A percentile compares a stretch with the other conserved stretches of the same genome.
Conservation (phyloP, 2,797 vertebrate genomes). For the Coregonus sp. region DNA sequence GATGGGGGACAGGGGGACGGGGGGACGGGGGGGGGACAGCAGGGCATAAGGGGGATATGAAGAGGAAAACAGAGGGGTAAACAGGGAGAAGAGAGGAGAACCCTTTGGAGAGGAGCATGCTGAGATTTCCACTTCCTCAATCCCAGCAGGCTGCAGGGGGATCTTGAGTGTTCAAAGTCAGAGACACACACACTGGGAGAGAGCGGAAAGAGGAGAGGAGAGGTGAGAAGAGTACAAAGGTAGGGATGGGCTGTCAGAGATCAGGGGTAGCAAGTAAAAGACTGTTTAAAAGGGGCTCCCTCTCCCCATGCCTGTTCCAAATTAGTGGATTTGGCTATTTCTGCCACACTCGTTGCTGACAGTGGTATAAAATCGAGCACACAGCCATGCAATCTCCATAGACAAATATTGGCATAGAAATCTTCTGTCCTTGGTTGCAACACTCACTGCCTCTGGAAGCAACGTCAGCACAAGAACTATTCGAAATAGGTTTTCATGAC, state of each 20-base stretch:
- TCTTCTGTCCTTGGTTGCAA: no score
- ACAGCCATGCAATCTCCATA: no score
- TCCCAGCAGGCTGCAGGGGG: background rate
- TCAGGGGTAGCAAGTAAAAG: slow-evolving; percentile 1
- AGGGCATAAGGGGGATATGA: slow-evolving; percentile 1
- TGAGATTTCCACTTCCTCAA: background rate
- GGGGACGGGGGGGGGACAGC: background rate
- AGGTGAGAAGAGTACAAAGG: background rate
- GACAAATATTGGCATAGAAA: no score
- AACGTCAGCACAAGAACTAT: no score
- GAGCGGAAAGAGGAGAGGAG: background rate
- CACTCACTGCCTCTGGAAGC: no score
- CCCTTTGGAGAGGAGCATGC: background rate
- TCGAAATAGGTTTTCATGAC: no score
- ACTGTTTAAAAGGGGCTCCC: background rate
- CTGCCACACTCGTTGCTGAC: no score
- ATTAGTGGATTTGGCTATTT: no score
- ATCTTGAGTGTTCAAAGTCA: background rate
- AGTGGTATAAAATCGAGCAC: no score
- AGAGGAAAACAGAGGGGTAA: slow-evolving; percentile 1
- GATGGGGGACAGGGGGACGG: background rate
- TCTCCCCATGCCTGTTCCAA: background rate
- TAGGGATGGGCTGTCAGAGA: slow-evolving; percentile 8
- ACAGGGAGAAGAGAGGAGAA: background rate
- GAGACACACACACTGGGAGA: background rate